A percentile compares a stretch with the other conserved stretches of the same genome.
phyloP scores from a whole-genome alignment of 2,888 invertebrate genomes.

The Hypselothyrea guttata region DNA sequence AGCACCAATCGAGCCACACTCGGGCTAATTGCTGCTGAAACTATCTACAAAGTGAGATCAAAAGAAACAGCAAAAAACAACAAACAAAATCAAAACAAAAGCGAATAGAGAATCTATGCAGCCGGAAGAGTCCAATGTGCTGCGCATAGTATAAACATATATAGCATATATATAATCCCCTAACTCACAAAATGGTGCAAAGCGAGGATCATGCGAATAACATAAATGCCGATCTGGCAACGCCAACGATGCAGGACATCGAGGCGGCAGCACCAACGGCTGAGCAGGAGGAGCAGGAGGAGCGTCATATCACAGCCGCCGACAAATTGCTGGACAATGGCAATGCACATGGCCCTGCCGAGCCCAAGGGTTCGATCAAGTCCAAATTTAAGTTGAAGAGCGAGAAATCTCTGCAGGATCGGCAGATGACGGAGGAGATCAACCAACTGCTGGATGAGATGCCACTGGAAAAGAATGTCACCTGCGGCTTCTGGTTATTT shows the following conservation, averaged over 20 bases:
- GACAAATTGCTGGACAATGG: conserved; percentile 71
- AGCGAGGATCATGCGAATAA: conserved; percentile 37
- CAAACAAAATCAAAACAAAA: conserved; percentile 6
- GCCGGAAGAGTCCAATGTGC: conserved; percentile 31
- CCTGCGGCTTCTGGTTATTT: conserved; percentile 86
- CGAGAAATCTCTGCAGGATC: conserved; percentile 75
- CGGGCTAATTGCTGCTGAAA: conserved; percentile 54
- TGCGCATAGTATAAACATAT: neutral
- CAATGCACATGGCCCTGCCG: conserved; percentile 32
- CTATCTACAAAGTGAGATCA: conserved; percentile 41
- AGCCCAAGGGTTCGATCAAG: conserved; percentile 47
- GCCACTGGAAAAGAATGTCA: conserved; percentile 85
- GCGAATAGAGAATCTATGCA: neutral
- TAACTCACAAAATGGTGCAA: conserved; percentile 51
- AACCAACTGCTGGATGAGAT: conserved; percentile 83
- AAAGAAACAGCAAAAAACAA: conserved; percentile 22
- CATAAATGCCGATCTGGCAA: conserved; percentile 19
- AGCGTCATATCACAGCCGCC: conserved; percentile 45
- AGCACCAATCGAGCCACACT: conserved; percentile 4
- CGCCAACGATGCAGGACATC: conserved; percentile 28
- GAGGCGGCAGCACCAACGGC: conserved; percentile 13
- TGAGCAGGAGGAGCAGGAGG: conserved; percentile 39
- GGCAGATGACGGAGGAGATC: conserved; percentile 79
- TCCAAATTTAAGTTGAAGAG: conserved; percentile 51
- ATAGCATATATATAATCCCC: too few relatives aligned